phyloP scores from a whole-genome alignment of 2,113 vertebrate genomes.

The Tenebrosternarchus preto region DNA sequence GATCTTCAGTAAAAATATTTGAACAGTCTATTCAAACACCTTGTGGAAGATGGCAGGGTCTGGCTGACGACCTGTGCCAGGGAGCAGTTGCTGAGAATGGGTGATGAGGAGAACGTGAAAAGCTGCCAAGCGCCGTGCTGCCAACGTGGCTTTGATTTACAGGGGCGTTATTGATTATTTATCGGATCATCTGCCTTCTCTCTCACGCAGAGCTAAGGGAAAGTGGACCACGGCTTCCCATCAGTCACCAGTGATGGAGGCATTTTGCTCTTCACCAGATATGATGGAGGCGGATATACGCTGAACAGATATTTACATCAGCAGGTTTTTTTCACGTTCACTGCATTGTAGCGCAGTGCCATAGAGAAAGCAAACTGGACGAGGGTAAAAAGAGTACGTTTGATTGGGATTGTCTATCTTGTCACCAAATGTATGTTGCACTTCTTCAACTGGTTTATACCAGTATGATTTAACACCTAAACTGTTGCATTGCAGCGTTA shows the following conservation, averaged over 20 bases:
- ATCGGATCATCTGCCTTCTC: conserved; percentile 82
- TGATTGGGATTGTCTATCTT: neutral
- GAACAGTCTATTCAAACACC: conserved; percentile 83
- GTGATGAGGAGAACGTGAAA: conserved; percentile 73
- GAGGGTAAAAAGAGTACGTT: conserved; percentile 3
- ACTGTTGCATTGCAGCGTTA: neutral
- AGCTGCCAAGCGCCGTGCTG: conserved; percentile 69
- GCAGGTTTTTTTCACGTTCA: conserved; percentile 70
- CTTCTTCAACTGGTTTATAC: neutral
- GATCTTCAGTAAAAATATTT: conserved; percentile 81
- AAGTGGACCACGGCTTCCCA: conserved; percentile 72
- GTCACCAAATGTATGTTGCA: neutral
- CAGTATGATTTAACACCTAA: neutral
- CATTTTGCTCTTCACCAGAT: conserved; percentile 59
- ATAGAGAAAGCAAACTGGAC: conserved; percentile 20
- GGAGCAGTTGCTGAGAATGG: conserved; percentile 82
- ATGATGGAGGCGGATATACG: conserved; percentile 61
- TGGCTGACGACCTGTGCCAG: conserved; percentile 68
- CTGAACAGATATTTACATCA: conserved; percentile 65
- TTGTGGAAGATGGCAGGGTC: conserved; percentile 67
- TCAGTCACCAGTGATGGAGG: conserved; percentile 69
- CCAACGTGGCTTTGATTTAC: conserved; percentile 81
- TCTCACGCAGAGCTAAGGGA: conserved; percentile 71
- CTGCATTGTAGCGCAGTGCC: conserved; percentile 32
- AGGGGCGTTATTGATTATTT: conserved; percentile 81